Percentiles rank a stretch among this genome's conserved stretches.
Conservation (phyloP, 2,113 vertebrate species). For the Corythaixoides concolor region DNA sequence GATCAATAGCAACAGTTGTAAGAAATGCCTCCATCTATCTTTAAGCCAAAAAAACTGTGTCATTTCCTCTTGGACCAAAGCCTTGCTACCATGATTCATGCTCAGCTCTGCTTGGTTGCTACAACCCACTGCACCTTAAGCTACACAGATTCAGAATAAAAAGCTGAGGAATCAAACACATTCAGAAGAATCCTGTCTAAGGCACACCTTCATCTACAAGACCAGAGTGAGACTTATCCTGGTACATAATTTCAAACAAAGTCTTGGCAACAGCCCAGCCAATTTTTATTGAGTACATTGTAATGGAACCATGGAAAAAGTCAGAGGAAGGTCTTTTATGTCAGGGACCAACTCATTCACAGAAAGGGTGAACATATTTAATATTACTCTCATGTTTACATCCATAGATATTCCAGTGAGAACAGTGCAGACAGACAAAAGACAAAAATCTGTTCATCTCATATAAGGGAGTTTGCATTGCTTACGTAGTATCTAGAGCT, state of each 20-base stretch:
- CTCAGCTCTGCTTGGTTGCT: background rate
- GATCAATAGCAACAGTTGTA: background rate
- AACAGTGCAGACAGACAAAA: background rate
- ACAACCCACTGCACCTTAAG: background rate
- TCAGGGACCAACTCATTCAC: background rate
- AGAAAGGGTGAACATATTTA: background rate
- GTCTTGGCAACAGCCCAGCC: background rate
- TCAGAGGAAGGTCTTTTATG: background rate
- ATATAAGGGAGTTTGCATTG: background rate
- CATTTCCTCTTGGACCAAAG: conserved; percentile 4
- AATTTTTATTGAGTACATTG: background rate
- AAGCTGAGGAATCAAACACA: background rate
- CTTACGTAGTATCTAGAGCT: background rate
- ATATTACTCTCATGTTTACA: background rate
- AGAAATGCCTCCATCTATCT: background rate
- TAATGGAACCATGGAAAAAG: background rate
- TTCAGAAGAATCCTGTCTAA: background rate
- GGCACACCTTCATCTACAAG: accelerated
- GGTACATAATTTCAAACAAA: background rate
- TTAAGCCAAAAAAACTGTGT: background rate
- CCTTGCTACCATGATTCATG: background rate
- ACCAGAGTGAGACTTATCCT: background rate
- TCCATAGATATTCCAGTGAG: background rate
- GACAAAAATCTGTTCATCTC: background rate
- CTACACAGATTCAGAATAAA: background rate